Base-by-base conservation (phyloP, 2,113 vertebrate species). In the Anhinga rufa region DNA sequence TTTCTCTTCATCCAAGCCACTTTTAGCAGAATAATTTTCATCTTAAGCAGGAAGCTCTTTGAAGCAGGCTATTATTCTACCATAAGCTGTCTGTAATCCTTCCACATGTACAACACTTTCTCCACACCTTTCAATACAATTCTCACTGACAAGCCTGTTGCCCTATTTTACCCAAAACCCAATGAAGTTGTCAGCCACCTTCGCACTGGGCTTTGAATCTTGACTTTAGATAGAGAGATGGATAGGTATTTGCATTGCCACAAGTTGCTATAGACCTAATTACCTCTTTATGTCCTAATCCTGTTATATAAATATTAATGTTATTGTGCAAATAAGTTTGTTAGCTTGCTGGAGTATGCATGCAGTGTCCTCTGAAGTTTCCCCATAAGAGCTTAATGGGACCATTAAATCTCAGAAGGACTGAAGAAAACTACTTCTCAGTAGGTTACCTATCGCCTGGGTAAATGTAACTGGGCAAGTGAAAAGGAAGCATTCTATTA, bases 11-110 rank as follows among this genome's bases (percentile, higher is more conserved):
- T 70, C 51, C 24, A 68, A 71, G 38, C n/a, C 32, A 82, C n/a
- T 78, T 38, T 58, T 74, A 62, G 54, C 51, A 95, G 48, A 72
- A 36, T 76, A 76, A 95, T 92, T 93, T 95, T 87, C 32, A 71
- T 86, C 52, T 95, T 74, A 77, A 87, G 16, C 76, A 91, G 86
- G 76, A 92, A 78, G 65, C 26, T 86, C 60, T 95, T 91, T 82
- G 60, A 94, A 83, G n/a, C 26, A 92, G 60, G 46, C 22, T 78
- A 8, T 90, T 91, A 62, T 58, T 90, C 29, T 68, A 14, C 38
- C 9, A 8, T 71, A 91, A 92, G 2, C 24, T 75, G 29, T 42
- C 86, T 82, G 4, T 64, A 86, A 34, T 75, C 22, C 72, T 91
- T 88, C 69, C 57, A 42, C 22, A 60, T 19, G 36, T 61, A 44